Evolutionary conservation across 1,140 invertebrate genomes (phyloP), one percentile per base, ranked within the genome.

Genomic region (Lasaia peninsularis): DNA sequence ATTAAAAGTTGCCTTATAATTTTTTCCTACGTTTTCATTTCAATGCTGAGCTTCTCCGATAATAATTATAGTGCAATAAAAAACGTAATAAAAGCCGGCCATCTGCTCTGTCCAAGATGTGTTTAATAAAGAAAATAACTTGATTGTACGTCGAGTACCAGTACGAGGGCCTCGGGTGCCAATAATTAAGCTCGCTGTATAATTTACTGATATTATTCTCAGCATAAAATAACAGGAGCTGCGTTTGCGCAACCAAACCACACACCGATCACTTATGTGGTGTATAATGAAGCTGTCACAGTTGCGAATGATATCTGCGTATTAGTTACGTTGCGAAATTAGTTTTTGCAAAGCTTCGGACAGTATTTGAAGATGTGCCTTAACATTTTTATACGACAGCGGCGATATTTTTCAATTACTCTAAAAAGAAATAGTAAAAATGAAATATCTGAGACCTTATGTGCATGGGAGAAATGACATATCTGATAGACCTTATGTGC

Each of bases 171-270:
- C 68, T 51, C 66, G 56, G 59, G 70, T 71, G 60, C 65, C 65
- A 71, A 71, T 73, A 78, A 87, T 80, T 88, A 80, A 52, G 63
- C 52, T 50, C 63, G 64, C 69, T 44, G 73, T 88, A 71, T 86
- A 88, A 88, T 86, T 88, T 85, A 66, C 76, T 52, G 72, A 73
- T 71, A 84, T 86, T 87, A 84, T 67, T 63, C 44, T 67, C 63
- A 61, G 56, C 67, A 67, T 68, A 80, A 21, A 87, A 87, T 87
- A 83, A 83, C 81, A 84, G 79, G 69, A 81, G 75, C 71, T 72
- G 77, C 73, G 79, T 65, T 58, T 34, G 69, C 69, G 74, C 74
- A 74, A 77, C 64, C 56, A 71, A 67, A 74, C 69, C 68, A 63
- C 73, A 71, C 67, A 60, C 70, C 67, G 73, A 78, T 73, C 73